A percentile compares a stretch with the other conserved stretches of the same genome.
Evolutionary conservation across 2,888 invertebrate species (phyloP).

Genomic region (Bembecia ichneumoniformis): DNA sequence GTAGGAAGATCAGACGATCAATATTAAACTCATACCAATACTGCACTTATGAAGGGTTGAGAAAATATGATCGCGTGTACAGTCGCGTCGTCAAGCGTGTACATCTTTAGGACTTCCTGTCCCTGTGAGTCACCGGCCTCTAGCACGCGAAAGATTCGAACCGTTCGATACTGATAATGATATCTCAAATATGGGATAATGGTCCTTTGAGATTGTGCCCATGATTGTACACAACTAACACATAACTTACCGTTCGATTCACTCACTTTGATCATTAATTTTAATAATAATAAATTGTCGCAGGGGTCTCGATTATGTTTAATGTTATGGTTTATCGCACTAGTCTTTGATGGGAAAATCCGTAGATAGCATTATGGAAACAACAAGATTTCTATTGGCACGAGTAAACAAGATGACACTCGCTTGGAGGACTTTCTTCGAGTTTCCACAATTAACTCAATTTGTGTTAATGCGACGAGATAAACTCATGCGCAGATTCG

Average conservation of each 20-base stretch:
- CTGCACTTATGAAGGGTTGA: too few species aligned
- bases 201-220: background rate
- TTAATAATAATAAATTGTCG: too few species aligned
- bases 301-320: too few species aligned
- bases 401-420: slow-evolving; percentile 6
- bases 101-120: slow-evolving; percentile 19
- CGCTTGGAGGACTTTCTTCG: slow-evolving; percentile 25
- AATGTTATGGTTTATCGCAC: too few species aligned
- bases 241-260: too few species aligned
- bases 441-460: slow-evolving; percentile 52
- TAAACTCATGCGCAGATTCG: slow-evolving; percentile 34
- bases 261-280: too few species aligned
- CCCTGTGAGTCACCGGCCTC: slow-evolving; percentile 19
- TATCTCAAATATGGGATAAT: background rate
- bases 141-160: slow-evolving; percentile 20
- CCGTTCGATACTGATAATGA: background rate
- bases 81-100: slow-evolving; percentile 20
- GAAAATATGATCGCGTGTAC: slow-evolving; percentile 21
- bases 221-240: background rate
- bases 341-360: background rate
- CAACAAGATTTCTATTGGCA: slow-evolving; percentile 1
- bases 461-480: slow-evolving; percentile 38
- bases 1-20: too few species aligned
- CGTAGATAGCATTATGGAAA: background rate
- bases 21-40: too few species aligned